Evolutionary conservation across 1,140 invertebrate species (phyloP).

Genomic region (Parapsyche elsis): DNA sequence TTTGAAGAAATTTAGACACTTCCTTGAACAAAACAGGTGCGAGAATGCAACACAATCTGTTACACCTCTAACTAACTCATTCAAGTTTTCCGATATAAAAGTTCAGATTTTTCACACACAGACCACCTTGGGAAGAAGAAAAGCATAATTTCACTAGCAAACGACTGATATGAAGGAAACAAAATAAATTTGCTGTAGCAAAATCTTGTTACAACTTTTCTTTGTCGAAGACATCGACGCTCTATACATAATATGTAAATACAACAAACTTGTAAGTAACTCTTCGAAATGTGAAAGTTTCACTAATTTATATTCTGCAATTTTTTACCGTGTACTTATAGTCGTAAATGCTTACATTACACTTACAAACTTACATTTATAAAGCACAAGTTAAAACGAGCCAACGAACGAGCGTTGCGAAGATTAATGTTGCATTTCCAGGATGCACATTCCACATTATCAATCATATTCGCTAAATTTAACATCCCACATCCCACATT

Average conservation of each 20-base stretch:
- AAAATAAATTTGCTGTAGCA: conserved; percentile 19
- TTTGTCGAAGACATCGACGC: conserved; percentile 9
- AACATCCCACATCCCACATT: neutral
- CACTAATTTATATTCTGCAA: no score
- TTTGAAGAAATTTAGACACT: no score
- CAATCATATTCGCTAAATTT: conserved; percentile 28
- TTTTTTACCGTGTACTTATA: no score
- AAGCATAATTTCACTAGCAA: neutral
- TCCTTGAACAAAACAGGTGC: no score
- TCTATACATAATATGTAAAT: no score
- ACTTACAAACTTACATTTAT: no score
- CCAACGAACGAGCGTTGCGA: neutral
- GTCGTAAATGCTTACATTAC: no score
- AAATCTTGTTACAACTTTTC: conserved; percentile 35
- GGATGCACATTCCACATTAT: conserved; percentile 1
- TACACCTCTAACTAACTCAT: no score
- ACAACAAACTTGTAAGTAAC: no score
- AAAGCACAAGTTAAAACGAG: neutral
- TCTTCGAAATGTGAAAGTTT: no score
- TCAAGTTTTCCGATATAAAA: conserved; percentile 25
- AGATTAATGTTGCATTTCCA: conserved; percentile 21
- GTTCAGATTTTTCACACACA: neutral
- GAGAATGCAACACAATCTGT: no score
- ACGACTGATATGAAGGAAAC: conserved; percentile 19
- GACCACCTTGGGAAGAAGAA: neutral